Percentiles rank a stretch among this genome's conserved stretches.
Conservation (phyloP, 92 coral and sea anemone species). For the Palythoa heliodiscus region DNA sequence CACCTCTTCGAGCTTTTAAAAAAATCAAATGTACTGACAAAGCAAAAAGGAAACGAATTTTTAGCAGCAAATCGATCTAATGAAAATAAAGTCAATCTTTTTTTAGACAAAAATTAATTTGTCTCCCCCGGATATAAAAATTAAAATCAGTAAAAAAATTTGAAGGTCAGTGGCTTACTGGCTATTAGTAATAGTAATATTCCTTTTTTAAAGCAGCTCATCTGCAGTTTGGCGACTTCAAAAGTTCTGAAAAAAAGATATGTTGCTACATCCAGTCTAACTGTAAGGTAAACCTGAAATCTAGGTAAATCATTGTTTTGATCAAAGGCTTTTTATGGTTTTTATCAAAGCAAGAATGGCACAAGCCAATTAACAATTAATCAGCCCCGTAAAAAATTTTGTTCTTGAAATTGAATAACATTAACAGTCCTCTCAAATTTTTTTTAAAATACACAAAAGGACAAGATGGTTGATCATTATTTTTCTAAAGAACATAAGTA, state of each 20-base stretch:
- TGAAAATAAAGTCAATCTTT: neutral
- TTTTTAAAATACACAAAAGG: too few species aligned
- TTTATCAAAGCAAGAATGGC: too few species aligned
- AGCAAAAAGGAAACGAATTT: neutral
- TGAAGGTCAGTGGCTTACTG: neutral
- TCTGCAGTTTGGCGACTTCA: neutral
- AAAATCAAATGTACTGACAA: neutral
- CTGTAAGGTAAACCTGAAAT: neutral
- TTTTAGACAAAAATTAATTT: slow-evolving; percentile 14
- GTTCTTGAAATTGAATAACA: too few species aligned
- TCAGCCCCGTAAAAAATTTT: neutral
- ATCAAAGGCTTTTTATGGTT: too few species aligned
- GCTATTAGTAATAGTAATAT: neutral
- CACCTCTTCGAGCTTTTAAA: neutral
- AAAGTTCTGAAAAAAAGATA: neutral
- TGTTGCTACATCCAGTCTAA: neutral
- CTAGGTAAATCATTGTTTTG: neutral
- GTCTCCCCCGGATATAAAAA: slow-evolving; percentile 14
- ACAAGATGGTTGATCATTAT: too few species aligned
- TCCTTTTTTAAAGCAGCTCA: neutral
- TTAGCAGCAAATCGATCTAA: neutral
- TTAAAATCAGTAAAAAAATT: neutral
- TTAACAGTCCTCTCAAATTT: neutral
- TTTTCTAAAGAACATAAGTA: neutral
- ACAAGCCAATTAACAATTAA: too few species aligned